Percentiles rank a stretch among this genome's conserved stretches.
Evolutionary conservation across 2,888 invertebrate species (phyloP).

Genomic region (Crioceris asparagi): DNA sequence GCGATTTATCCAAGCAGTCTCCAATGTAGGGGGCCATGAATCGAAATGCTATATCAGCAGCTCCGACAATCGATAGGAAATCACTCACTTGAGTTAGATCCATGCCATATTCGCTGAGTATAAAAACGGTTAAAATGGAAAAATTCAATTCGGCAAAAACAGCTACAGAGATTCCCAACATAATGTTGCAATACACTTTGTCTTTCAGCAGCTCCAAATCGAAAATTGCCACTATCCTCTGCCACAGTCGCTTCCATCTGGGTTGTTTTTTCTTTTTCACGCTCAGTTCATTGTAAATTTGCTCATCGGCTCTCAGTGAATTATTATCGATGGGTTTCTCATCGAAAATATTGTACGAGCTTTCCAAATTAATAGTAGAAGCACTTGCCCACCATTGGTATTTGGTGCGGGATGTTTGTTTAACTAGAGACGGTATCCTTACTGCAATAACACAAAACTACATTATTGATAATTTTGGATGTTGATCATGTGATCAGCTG

Average conservation of each 20-base stretch:
- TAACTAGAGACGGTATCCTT: constrained; percentile 1
- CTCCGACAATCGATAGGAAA: constrained; percentile 50
- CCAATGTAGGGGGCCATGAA: constrained; percentile 56
- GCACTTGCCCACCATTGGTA: constrained; percentile 46
- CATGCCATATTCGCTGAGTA: constrained; percentile 51
- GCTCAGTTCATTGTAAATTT: constrained; percentile 15
- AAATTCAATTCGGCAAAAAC: constrained; percentile 61
- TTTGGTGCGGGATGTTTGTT: constrained; percentile 13
- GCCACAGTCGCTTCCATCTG: constrained; percentile 17
- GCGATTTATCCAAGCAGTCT: constrained; percentile 49
- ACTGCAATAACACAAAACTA: background rate
- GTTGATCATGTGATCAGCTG: too few species aligned
- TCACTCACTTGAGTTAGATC: constrained; percentile 48
- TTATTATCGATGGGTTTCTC: constrained; percentile 4
- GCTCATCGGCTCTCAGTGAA: constrained; percentile 10
- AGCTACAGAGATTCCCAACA: constrained; percentile 56
- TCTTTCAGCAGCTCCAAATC: constrained; percentile 57
- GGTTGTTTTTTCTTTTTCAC: constrained; percentile 11
- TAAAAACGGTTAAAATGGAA: constrained; percentile 54
- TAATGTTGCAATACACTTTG: constrained; percentile 55
- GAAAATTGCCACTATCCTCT: constrained; percentile 44
- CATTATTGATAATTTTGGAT: too few species aligned
- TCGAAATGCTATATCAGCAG: constrained; percentile 46
- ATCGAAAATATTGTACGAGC: constrained; percentile 49
- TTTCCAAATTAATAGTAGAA: constrained; percentile 43